Base-by-base conservation (phyloP, 2,113 vertebrate species). In the Xiphophorus hellerii region DNA sequence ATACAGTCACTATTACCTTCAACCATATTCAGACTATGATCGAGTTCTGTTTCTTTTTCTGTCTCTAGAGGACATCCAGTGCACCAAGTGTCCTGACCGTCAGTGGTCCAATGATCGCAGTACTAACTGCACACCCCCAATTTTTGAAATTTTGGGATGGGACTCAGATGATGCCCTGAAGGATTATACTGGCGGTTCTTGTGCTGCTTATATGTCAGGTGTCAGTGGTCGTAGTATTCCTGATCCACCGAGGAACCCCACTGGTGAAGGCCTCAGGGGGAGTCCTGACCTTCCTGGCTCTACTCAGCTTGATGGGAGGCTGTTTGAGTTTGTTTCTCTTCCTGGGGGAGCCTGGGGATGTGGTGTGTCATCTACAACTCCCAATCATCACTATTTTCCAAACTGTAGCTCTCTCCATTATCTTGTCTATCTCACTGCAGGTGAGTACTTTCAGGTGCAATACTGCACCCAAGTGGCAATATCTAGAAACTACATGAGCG, bases 41-140 rank as follows among this genome's bases (percentile, higher is more conserved):
- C 15, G 5, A 74, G 35, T 4, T 12, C 83, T 14, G 12, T 69
- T 70, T 82, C 37, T 72, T 10, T 13, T 22, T 71, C 6, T 66
- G 12, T 27, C 39, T 54, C 15, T 54, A 98, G 97, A 93, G 0
- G 95, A 95, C 82, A 86, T 93, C 88, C 94, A 93, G 82, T 94
- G 0, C 84, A 96, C 66, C 29, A 10, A 0, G 62, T 98, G 94
- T 78, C 95, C 69, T 17, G 0, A 8, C 0, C 71, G 94, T 1
- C 90, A 96, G 63, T 98, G 97, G 97, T 95, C 97, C 0, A 79
- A 76, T 0, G 4, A 4, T 0, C 74, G 77, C 3, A 97, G 96
- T 87, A 92, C 78, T 0, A 70, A 0, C 0, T 97, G 97, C 73
- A 89, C 78, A 1, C 0, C 72, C 8, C 96, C 96, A 33, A 65